Evolutionary conservation across 2,888 invertebrate genomes (phyloP), one percentile per base, ranked within the genome.

Genomic region (Isoperla grammatica): DNA sequence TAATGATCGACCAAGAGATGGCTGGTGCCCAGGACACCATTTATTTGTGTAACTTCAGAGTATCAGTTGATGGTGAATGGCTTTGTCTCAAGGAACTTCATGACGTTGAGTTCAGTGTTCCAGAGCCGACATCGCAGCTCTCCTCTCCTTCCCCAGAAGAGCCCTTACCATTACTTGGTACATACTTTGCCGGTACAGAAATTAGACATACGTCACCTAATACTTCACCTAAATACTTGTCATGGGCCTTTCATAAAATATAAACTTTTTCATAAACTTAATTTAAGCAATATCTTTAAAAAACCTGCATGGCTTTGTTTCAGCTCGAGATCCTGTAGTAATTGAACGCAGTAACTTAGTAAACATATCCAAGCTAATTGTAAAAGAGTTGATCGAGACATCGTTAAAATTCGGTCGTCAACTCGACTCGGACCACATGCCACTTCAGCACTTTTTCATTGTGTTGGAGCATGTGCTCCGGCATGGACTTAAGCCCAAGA

Each of bases 61-160:
- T 96, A 5, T 95, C 95, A 56, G 96, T 96, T 45, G 95, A 96
- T 71, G 96, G 96, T 62, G 96, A 96, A 74, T 96, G 96, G 96
- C 81, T 96, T 61, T 96, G 96, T 73, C 78, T 96, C 59, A 91
- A 94, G 74, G 95, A 96, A 74, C 78, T 96, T 62, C 91, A 94
- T 69, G 95, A 96, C 75, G 89, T 95, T 72, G 91, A 92, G 71
- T 80, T 80, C 67, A 78, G 77, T 60, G 85, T 88, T 81, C 87
- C 87, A 68, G 87, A 88, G 67, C 81, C 39, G 39, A 49, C 88
- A 63, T 81, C 82, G 69, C 82, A 60, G 48, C 80, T 84, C n/a
- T 80, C 84, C 17, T 83, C 84, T 55, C 83, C 81, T 65, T 80
- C 82, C 61, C 80, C 81, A 61, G 78, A 83, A 65, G 82, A 82